Evolutionary conservation across 2,797 vertebrate species (phyloP), one percentile per base, ranked within the genome.

Genomic region (Cottoperca gobio): DNA sequence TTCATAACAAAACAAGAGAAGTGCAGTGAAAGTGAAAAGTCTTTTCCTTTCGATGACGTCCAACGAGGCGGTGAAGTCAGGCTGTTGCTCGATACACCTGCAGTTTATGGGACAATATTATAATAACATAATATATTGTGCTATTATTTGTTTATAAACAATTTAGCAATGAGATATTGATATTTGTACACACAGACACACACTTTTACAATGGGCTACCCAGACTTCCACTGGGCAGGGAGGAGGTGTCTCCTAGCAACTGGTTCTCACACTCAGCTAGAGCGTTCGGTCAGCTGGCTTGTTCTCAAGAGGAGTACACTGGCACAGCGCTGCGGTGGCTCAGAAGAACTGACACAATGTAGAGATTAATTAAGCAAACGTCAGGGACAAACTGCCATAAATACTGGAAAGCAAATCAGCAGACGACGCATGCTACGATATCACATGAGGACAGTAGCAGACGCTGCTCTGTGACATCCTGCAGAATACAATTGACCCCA

Each of bases 241-340:
- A 91, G 86, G 90, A 84, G 84, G 73, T 37, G 93, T 94, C 89
- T 91, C 92, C 89, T 92, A 90, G 93, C 93, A 95, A 94, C 92
- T 90, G 87, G 72, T 86, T 86, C 78, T 84, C 85, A 73, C 85
- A 73, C 85, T 33, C 6, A 71, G 76, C 64, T 61, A 26, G 76
- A 79, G 78, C 81, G 53, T 65, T 84, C 60, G 76, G 81, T 88
- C 76, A 78, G 43, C 35, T 48, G 43, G 78, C 23, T 39, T 68
- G 46, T 65, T 39, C 6, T 49, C 35, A 40, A 67, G 49, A 49
- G 24, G 71, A 75, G 85, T 3, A 17, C 83, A 37, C 71, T 67
- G 79, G 84, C 85, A 81, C 79, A 82, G 63, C 79, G 1, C 81
- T 42, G 82, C 66, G 85, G 82, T 49, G 54, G 55, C 21, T 61